Conservation (phyloP, 1,140 invertebrate genomes). For the Oreohelix idahoensis region DNA sequence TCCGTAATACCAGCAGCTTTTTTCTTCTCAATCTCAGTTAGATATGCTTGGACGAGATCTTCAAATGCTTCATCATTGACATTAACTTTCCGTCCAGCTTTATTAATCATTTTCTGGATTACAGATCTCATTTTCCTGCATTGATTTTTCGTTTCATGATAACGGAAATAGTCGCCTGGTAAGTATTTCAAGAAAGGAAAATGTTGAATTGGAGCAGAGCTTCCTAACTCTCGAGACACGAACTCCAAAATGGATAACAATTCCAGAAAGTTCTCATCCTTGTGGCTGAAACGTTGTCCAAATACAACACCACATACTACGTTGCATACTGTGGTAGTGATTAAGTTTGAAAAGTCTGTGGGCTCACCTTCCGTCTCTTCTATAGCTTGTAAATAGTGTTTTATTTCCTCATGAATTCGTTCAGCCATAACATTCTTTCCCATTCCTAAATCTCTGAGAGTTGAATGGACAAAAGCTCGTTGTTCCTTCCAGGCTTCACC, state of each 20-base stretch:
- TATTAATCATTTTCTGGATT: neutral
- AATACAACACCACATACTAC: neutral
- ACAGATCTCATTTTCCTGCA: neutral
- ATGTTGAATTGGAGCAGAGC: neutral
- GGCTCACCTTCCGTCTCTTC: neutral
- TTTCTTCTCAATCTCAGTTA: slow-evolving; percentile 1
- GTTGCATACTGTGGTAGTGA: neutral
- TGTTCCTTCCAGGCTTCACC: neutral
- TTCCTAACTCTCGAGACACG: neutral
- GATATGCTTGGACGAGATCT: neutral
- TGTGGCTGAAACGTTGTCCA: neutral
- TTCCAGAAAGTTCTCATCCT: neutral
- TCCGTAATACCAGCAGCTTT: neutral
- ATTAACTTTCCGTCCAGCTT: neutral
- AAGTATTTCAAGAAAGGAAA: neutral
- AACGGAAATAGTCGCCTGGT: neutral
- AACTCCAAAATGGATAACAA: neutral
- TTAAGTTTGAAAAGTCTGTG: neutral
- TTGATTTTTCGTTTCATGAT: neutral
- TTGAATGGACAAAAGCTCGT: neutral
- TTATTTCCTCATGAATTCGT: neutral
- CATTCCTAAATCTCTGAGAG: neutral
- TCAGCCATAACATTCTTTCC: neutral
- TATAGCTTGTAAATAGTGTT: neutral
- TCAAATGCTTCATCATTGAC: neutral